phyloP scores from a whole-genome alignment of 92 coral and sea anemone genomes.

The Phymanthus crucifer region DNA sequence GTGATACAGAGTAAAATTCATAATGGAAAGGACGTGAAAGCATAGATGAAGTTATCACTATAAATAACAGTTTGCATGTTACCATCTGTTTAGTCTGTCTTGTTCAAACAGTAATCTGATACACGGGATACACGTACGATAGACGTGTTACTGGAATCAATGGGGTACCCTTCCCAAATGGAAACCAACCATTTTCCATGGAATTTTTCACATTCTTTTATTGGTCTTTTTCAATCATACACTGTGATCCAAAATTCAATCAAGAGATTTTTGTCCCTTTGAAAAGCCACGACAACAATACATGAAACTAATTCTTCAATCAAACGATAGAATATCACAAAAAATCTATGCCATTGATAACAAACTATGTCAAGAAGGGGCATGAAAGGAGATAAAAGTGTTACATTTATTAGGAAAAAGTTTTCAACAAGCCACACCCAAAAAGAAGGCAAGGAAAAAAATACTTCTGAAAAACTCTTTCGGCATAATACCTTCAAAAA shows the following conservation, averaged over 20 bases:
- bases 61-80: too few relatives aligned
- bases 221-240: neutral
- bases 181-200: neutral
- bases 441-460: neutral
- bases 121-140: too few relatives aligned
- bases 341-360: neutral
- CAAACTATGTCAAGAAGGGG: neutral
- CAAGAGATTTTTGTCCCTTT: conserved; percentile 16
- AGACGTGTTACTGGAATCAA: too few relatives aligned
- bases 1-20: too few relatives aligned
- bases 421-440: too few relatives aligned
- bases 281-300: too few relatives aligned
- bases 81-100: too few relatives aligned
- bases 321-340: neutral
- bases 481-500: too few relatives aligned
- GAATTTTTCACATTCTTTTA: neutral
- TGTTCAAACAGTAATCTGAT: too few relatives aligned
- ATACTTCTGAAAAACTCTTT: neutral
- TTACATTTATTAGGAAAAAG: neutral
- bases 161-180: too few relatives aligned
- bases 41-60: too few relatives aligned
- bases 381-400: neutral
- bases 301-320: neutral
- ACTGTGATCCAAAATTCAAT: conserved; percentile 15
- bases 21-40: too few relatives aligned